Evolutionary conservation across 2,113 vertebrate genomes (phyloP).

Genomic region (Indicator maculatus): DNA sequence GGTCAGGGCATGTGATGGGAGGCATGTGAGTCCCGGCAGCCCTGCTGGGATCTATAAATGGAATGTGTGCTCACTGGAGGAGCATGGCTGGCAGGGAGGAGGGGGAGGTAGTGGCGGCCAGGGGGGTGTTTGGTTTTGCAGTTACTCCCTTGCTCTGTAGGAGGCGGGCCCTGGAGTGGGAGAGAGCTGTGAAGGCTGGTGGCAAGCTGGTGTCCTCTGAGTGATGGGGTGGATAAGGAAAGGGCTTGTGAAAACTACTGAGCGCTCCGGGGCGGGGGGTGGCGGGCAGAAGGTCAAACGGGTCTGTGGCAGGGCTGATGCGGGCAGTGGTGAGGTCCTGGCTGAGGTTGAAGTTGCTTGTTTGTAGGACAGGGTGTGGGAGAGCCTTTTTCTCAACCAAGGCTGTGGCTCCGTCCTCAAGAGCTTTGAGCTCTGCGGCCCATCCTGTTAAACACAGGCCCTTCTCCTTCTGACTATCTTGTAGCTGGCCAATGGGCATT

Average conservation of each 20-base stretch:
- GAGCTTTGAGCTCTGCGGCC: neutral
- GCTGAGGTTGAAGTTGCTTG: neutral
- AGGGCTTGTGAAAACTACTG: neutral
- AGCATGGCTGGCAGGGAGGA: constrained; percentile 32
- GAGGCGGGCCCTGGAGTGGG: neutral
- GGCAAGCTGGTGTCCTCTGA: neutral
- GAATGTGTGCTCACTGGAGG: constrained; percentile 65
- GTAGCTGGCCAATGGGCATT: accelerated
- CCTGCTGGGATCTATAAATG: constrained; percentile 61
- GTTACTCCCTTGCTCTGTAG: neutral
- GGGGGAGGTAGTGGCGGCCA: neutral
- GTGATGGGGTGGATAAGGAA: neutral
- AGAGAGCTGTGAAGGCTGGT: constrained; percentile 7
- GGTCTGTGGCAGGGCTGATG: neutral
- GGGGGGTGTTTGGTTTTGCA: neutral
- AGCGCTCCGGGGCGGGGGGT: accelerated
- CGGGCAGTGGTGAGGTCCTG: neutral
- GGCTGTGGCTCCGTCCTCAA: neutral
- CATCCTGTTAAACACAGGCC: accelerated
- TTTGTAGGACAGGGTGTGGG: neutral
- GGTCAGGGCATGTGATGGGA: constrained; percentile 53
- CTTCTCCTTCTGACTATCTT: too few species aligned
- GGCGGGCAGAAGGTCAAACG: neutral
- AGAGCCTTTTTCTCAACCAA: neutral
- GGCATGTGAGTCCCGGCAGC: constrained; percentile 52